phyloP scores from a whole-genome alignment of 2,888 invertebrate genomes.

The Hermaeophaga mercurialis region DNA sequence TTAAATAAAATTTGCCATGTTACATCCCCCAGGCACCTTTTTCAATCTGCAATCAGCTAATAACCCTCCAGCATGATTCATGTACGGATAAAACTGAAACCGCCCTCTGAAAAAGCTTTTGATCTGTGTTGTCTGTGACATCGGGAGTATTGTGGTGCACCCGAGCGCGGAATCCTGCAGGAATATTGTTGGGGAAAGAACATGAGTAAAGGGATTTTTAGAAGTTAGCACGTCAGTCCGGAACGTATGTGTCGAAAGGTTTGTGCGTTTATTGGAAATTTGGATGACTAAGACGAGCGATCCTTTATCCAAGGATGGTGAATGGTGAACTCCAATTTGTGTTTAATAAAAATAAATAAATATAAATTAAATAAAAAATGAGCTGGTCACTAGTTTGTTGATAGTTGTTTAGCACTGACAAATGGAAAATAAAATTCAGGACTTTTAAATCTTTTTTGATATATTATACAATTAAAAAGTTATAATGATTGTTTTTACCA shows the following conservation, averaged over 20 bases:
- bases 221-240: neutral
- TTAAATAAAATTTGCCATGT: constrained; percentile 27
- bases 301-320: no score
- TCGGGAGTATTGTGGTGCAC: constrained; percentile 31
- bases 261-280: no score
- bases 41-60: constrained; percentile 33
- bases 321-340: no score
- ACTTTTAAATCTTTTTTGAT: no score
- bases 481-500: no score
- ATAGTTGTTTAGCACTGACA: no score
- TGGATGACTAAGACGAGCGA: no score
- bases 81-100: constrained; percentile 21
- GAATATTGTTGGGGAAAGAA: neutral
- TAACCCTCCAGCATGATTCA: constrained; percentile 34
- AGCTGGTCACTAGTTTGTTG: no score
- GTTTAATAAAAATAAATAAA: no score
- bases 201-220: constrained; percentile 5
- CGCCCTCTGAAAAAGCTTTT: constrained; percentile 16
- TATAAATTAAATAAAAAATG: no score
- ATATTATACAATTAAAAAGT: no score
- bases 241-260: neutral
- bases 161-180: constrained; percentile 25
- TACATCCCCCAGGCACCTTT: constrained; percentile 24
- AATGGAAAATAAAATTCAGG: no score
- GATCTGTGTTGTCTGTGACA: constrained; percentile 30